Evolutionary conservation across 2,797 vertebrate genomes (phyloP).

Genomic region (Lutjanus campechanus): DNA sequence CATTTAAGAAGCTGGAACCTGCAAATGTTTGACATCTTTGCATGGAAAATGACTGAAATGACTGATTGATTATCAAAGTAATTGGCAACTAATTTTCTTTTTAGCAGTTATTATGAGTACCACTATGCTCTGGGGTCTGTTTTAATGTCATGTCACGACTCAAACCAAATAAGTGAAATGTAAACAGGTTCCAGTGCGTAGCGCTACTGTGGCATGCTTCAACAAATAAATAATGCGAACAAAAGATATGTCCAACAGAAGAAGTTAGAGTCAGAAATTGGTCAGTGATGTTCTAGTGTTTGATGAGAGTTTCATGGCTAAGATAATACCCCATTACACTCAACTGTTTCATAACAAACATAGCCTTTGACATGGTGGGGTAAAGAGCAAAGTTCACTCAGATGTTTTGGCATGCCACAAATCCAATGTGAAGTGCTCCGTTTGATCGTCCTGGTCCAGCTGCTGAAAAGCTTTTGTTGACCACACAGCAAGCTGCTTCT

Average conservation of each 20-base stretch:
- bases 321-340: conserved; percentile 15
- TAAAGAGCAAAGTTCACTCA: conserved; percentile 59
- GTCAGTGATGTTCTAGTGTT: neutral
- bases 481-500: conserved; percentile 72
- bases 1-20: too few relatives aligned
- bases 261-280: neutral
- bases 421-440: conserved; percentile 58
- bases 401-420: conserved; percentile 67
- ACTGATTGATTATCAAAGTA: too few relatives aligned
- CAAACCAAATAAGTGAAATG: conserved; percentile 10
- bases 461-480: conserved; percentile 72
- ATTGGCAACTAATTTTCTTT: too few relatives aligned
- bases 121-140: neutral
- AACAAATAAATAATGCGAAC: neutral
- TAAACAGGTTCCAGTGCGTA: neutral
- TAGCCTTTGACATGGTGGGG: conserved; percentile 51
- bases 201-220: conserved; percentile 4
- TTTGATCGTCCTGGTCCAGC: conserved; percentile 57
- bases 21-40: too few relatives aligned
- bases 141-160: neutral
- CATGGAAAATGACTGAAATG: too few relatives aligned
- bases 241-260: neutral
- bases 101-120: too few relatives aligned
- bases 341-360: conserved; percentile 41
- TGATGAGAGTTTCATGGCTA: conserved; percentile 17